These are phyloP conservation scores for Artibeus jamaicensis DNA, from an alignment of 2,797 vertebrate species.

Conservation along the genomic window DNA sequence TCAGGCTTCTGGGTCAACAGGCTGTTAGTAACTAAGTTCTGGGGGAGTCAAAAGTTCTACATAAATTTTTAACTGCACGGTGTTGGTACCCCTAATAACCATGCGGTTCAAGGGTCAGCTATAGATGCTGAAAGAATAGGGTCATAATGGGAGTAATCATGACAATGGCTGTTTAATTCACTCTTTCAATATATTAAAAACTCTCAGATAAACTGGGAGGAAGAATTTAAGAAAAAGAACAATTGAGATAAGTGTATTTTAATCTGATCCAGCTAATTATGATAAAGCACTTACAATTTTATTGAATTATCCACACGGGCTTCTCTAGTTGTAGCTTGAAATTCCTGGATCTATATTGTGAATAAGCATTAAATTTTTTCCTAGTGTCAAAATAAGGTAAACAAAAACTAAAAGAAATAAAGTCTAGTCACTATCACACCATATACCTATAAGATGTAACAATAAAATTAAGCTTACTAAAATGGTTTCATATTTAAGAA, in stretches of 20 bases:
- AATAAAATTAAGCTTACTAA: constrained; percentile 28
- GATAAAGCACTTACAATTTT: constrained; percentile 78
- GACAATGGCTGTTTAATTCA: not conserved
- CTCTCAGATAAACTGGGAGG: not conserved
- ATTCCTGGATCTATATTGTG: constrained; percentile 78
- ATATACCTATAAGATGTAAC: not conserved
- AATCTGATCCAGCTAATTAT: not conserved
- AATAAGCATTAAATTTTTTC: constrained; percentile 54
- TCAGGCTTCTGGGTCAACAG: not conserved
- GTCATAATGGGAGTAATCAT: not conserved
- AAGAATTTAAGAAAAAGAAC: not conserved
- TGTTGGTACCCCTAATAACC: not conserved
- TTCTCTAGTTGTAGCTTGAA: constrained; percentile 63
- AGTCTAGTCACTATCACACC: constrained; percentile 1
- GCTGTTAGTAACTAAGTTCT: not conserved
- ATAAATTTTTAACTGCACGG: not conserved
- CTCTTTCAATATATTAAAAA: not conserved
- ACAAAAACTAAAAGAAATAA: not conserved
- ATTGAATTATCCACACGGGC: constrained; percentile 52
- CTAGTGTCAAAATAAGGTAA: constrained; percentile 39
- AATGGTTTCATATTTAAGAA: constrained; percentile 31
- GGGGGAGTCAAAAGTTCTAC: not conserved
- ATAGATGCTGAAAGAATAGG: constrained; percentile 4
- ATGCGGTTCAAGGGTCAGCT: not conserved
- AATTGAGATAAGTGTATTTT: not conserved